Evolutionary conservation across 2,113 vertebrate genomes (phyloP), one percentile per base, ranked within the genome.

Genomic region (Oreamnos americanus): DNA sequence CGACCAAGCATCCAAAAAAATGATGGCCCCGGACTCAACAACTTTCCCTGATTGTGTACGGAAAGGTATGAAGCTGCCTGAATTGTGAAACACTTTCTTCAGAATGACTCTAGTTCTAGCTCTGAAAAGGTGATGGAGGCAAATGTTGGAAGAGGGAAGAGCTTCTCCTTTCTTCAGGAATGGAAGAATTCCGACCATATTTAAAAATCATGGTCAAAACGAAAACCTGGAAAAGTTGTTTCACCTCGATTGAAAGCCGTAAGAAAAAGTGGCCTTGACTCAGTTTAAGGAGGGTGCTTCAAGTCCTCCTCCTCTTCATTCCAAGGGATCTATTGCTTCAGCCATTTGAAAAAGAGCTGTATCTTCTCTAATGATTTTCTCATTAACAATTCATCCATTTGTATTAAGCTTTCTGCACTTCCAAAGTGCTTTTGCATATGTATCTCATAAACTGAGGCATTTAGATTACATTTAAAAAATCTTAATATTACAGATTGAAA

Each of bases 151-250:
- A 93, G 60, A 95, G 39, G 94, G 91, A 96, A 74, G 94, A 74
- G 25, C 89, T 98, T 79, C 94, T 98, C 58, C 49, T 95, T 97
- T 98, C 83, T 87, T 62, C 86, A 94, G 86, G 96, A 96, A 96
- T 91, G 95, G 95, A 98, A 98, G 98, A 98, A 98, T 95, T 95
- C 57, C 78, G 83, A 95, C 67, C 93, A 88, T 51, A 85, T 96
- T 97, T 97, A 94, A 95, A 97, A 98, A 95, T 87, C 87, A 87
- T 89, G 97, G 91, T 98, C 94, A 98, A 97, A 98, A 96, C 82
- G 82, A 43, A 28, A 93, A 60, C 84, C 97, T 96, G 55, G 93
- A 96, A 95, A 98, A 74, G 88, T 97, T 97, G 91, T 95, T 97
- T 91, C 1, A 0, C 94, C 97, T 97, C 96, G 96, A 67, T 91